A percentile compares a stretch with the other conserved stretches of the same genome.
Conservation (phyloP, 2,797 vertebrate genomes). For the Enoplosus armatus region DNA sequence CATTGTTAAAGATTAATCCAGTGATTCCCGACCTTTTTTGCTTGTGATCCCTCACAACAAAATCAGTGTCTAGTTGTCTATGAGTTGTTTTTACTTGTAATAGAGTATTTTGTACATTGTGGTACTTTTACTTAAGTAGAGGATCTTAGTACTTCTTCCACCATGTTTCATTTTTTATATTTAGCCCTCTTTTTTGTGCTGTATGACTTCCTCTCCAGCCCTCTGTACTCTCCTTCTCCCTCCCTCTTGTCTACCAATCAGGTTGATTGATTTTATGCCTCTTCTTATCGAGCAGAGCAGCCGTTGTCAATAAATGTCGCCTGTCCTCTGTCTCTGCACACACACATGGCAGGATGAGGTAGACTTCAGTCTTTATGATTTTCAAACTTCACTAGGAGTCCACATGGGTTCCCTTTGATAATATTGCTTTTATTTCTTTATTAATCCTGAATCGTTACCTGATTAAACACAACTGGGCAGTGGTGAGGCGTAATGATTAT, state of each 20-base stretch:
- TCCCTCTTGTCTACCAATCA: conserved; percentile 56
- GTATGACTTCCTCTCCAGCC: conserved; percentile 8
- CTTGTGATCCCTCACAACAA: no score
- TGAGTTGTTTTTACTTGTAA: background rate
- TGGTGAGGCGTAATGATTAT: background rate
- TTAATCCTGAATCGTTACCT: background rate
- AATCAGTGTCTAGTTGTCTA: background rate
- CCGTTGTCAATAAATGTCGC: conserved; percentile 64
- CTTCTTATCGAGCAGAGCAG: conserved; percentile 67
- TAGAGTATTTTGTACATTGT: background rate
- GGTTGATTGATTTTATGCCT: conserved; percentile 73
- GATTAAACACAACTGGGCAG: background rate
- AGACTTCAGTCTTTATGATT: conserved; percentile 19
- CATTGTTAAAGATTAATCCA: no score
- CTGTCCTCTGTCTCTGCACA: background rate
- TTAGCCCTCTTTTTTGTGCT: conserved; percentile 12
- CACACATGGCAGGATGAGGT: conserved; percentile 11
- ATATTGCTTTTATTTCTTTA: background rate
- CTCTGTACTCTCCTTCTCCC: conserved; percentile 9
- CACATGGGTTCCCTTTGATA: conserved; percentile 8
- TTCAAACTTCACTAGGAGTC: background rate
- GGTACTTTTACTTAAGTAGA: background rate
- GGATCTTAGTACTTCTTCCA: background rate
- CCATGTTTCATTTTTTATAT: background rate
- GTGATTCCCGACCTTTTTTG: no score